Conservation (phyloP, 1,140 invertebrate genomes). For the Lerema accius region DNA sequence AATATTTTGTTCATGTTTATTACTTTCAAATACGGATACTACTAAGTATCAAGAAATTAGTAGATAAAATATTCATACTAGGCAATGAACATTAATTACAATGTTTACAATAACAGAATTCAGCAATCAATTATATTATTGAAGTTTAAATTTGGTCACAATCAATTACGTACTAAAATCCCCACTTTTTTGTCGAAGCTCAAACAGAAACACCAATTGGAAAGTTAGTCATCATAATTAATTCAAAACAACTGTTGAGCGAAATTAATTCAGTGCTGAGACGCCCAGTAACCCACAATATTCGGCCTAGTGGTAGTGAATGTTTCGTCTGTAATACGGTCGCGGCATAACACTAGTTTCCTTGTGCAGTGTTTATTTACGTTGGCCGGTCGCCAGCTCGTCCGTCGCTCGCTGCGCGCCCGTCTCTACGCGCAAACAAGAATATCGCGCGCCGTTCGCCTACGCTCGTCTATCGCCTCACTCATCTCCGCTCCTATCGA, state of each 20-base stretch:
- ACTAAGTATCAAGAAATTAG: no score
- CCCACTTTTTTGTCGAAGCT: conserved; percentile 9
- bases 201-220: conserved; percentile 16
- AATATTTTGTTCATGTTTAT: no score
- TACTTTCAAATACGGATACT: no score
- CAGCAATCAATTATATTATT: no score
- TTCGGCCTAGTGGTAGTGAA: conserved; percentile 77
- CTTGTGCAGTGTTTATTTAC: conserved; percentile 81
- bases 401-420: conserved; percentile 54
- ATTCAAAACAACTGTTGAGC: conserved; percentile 30
- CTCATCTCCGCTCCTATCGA: conserved; percentile 45
- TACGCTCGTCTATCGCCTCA: conserved; percentile 53
- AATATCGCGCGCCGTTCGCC: conserved; percentile 61
- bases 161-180: no score
- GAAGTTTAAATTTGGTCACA: no score
- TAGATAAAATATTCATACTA: no score
- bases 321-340: conserved; percentile 80
- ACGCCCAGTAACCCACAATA: conserved; percentile 81
- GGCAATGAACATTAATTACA: no score
- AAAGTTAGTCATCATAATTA: conserved; percentile 26
- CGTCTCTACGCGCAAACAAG: conserved; percentile 67
- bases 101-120: no score
- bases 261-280: conserved; percentile 34
- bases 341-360: conserved; percentile 81
- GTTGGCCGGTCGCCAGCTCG: conserved; percentile 73